Evolutionary conservation across 1,140 invertebrate species (phyloP), one percentile per base, ranked within the genome.

Genomic region (Antheraea mylitta): DNA sequence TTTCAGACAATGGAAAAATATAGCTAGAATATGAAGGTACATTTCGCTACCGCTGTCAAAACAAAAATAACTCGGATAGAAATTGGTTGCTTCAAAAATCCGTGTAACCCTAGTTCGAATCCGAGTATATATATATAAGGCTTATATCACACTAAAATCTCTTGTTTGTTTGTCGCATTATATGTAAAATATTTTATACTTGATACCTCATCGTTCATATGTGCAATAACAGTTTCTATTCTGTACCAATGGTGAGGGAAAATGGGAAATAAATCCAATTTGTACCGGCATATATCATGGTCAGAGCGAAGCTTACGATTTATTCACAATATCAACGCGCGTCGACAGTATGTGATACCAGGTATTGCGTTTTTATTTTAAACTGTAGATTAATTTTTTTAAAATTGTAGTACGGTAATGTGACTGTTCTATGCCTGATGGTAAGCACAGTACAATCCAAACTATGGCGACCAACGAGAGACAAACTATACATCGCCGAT

Each of bases 181-280:
- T 74, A 70, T 74, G 76, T 74, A 79, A 77, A 83, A 89, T 84
- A 89, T 91, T 87, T 90, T 89, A 87, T 86, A 86, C 79, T 82
- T 89, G 82, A 85, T 83, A 81, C 85, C 79, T 86, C 88, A 90
- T 90, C 86, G 82, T 85, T 90, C 87, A 89, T 89, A 90, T 83
- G 81, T 86, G 81, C 85, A 89, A 87, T 87, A 91, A 87, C 85
- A 88, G 83, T 89, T 90, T 84, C 80, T 89, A 76, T 80, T 84
- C 78, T 81, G 80, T 82, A 80, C 82, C 80, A 83, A 86, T 86
- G 82, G 79, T 77, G 80, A 82, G 85, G 80, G 80, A 86, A 85
- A 85, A 76, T 79, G 81, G 75, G 80, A 84, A 84, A 87, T 90
- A 90, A 89, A 91, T 91, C 87, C 87, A 90, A 90, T 90, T 90